Evolutionary conservation across 2,888 invertebrate genomes (phyloP), one percentile per base, ranked within the genome.

Genomic region (Saturnia japonica): DNA sequence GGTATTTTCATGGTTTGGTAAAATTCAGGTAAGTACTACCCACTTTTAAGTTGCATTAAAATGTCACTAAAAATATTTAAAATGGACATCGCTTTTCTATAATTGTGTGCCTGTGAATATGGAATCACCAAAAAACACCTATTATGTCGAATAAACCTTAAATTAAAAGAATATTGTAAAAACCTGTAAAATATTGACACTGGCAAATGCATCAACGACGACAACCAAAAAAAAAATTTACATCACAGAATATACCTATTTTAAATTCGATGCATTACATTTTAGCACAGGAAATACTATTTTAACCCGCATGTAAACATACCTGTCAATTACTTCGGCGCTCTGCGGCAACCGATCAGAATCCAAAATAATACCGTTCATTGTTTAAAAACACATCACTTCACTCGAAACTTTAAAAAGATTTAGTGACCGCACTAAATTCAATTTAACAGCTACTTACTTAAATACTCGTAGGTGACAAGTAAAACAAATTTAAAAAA

Each of bases 361-460:
- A 67, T 67, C 67, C 67, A 69, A 67, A 60, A 69, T 67, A 67
- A 60, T n/a, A 57, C 71, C 71, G 67, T 72, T 72, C 71, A 72
- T 72, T 69, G 67, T 72, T 67, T 45, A 68, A 45, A 57, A 45
- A 40, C 69, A 67, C 60, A 69, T 67, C 67, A 72, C 71, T 28
- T 34, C 43, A 68, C 68, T 19, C 19, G 40, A 40, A 40, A 19
- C 16, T 2, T 64, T 60, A 64, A 64, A 64, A 64, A 40, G 19
- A 64, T 64, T 64, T 64, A 64, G 64, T 40, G 64, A 51, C 16
- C 9, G 25, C 60, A 60, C 68, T 22, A 68, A 51, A 68, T 54
- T 68, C 3, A 68, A 51, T 28, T 66, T 16, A 51, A 51, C 22
- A 28, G 25, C 47, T 22, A 25, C 16, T 66, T 22, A 25, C 16